A percentile compares a stretch with the other conserved stretches of the same genome.
phyloP scores from a whole-genome alignment of 2,888 invertebrate species.

The Myopa testacea region DNA sequence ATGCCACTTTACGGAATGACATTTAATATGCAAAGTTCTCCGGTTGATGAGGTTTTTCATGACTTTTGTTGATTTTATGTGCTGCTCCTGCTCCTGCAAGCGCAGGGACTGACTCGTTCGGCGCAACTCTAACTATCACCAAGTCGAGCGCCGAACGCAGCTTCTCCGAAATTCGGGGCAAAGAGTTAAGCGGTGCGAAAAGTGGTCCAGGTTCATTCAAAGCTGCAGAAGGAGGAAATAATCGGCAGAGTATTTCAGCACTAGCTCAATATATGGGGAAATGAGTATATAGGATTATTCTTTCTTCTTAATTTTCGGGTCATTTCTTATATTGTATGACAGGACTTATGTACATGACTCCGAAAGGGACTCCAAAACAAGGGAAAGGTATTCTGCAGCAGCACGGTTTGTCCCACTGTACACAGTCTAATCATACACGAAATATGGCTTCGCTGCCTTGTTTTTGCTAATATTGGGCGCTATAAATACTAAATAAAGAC shows the following conservation, averaged over 20 bases:
- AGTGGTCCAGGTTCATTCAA: not conserved
- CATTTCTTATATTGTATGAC: too few species aligned
- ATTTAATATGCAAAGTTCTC: slow-evolving; percentile 50
- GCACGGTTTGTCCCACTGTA: slow-evolving; percentile 22
- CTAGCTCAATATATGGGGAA: too few species aligned
- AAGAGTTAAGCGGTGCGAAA: not conserved
- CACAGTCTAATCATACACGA: not conserved
- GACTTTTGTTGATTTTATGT: slow-evolving; percentile 39
- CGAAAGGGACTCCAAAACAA: too few species aligned
- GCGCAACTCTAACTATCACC: not conserved
- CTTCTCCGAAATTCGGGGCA: not conserved
- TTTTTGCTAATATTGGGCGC: slow-evolving; percentile 31
- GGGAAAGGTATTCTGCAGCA: too few species aligned
- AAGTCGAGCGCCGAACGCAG: not conserved
- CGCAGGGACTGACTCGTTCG: not conserved
- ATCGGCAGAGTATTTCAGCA: not conserved
- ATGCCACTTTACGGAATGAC: slow-evolving; percentile 46
- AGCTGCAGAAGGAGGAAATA: not conserved
- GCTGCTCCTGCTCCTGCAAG: not conserved
- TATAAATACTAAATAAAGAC: slow-evolving; percentile 22
- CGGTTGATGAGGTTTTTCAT: slow-evolving; percentile 40
- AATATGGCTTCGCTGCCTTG: slow-evolving; percentile 20
- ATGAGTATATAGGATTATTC: too few species aligned
- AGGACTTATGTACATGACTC: too few species aligned
- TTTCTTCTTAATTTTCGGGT: too few species aligned